Base-by-base conservation (phyloP, 2,797 vertebrate genomes). In the Ctenopoma multispine region DNA sequence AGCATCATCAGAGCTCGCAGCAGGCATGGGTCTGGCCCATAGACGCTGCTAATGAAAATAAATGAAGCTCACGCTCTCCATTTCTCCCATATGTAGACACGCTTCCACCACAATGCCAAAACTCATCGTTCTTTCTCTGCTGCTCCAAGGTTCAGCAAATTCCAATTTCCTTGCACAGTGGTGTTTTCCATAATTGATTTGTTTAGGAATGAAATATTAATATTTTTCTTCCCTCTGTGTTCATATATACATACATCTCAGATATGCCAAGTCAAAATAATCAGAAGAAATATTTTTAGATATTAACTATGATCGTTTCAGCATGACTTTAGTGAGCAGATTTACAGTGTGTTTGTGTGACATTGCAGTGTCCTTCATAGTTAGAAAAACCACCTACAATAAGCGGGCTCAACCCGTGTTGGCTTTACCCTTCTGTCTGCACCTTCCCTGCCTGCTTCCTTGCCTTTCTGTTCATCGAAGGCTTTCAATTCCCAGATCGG, bases 401-500 rank as follows among this genome's bases (percentile, higher is more conserved):
- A 80, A 75, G 82, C 79, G 81, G 77, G 75, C 84, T 74, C 75
- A 85, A 82, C 81, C 75, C 80, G 79, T 73, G 79, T 77, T 73
- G 73, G 82, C 83, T 86, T 87, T 81, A 78, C 86, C 84, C 84
- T 65, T 89, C 81, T 65, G 80, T 81, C 80, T 77, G 41, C 88
- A 87, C 90, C 87, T 90, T 92, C 86, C 84, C 75, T 78, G 75
- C 87, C 72, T 87, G 84, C 80, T 77, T 85, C 77, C 77, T 81
- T 80, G 84, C 80, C 74, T 90, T 87, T 89, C 86, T 93, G 84
- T 93, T 90, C 90, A 84, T 90, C 72, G 92, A 92, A 93, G 83
- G 90, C 90, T 92, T 93, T 94, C 89, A 88, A 80, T 94, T 92
- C 89, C 88, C 94, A 85, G 90, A 93, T 92, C 92, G 56, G 91